These are phyloP conservation scores for Oreochromis tanganicae DNA, from an alignment of 2,113 vertebrate genomes.

Conservation along the genomic window DNA sequence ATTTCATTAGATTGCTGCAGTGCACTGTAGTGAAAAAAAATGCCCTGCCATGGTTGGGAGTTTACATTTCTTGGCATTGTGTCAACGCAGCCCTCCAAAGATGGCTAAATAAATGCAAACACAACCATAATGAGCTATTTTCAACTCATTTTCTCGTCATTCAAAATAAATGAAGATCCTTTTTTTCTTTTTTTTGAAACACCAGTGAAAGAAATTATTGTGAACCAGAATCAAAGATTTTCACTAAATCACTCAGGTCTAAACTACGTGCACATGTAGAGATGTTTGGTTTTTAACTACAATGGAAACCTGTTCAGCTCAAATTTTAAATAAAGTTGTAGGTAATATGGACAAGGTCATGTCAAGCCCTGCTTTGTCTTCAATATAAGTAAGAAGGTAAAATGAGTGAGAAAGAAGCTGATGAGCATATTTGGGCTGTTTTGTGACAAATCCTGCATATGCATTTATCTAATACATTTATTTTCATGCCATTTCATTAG, in stretches of 20 bases:
- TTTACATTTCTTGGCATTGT: constrained; percentile 1
- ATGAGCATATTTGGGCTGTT: not conserved
- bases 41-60: not conserved
- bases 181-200: not conserved
- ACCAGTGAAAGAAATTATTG: not conserved
- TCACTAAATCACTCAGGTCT: not conserved
- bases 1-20: constrained; percentile 19
- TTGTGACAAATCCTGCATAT: not conserved
- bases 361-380: not conserved
- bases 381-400: not conserved
- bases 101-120: constrained; percentile 13
- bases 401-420: no score
- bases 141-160: not conserved
- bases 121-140: not conserved
- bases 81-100: not conserved
- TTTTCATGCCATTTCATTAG: no score
- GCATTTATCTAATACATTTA: not conserved
- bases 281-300: not conserved
- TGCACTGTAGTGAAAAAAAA: not conserved
- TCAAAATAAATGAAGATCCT: not conserved
- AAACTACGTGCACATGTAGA: not conserved
- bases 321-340: not conserved
- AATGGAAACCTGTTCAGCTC: not conserved
- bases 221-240: not conserved
- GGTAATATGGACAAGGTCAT: no score